Evolutionary conservation across 2,888 invertebrate genomes (phyloP), one percentile per base, ranked within the genome.

Genomic region (Acronicta aceris): DNA sequence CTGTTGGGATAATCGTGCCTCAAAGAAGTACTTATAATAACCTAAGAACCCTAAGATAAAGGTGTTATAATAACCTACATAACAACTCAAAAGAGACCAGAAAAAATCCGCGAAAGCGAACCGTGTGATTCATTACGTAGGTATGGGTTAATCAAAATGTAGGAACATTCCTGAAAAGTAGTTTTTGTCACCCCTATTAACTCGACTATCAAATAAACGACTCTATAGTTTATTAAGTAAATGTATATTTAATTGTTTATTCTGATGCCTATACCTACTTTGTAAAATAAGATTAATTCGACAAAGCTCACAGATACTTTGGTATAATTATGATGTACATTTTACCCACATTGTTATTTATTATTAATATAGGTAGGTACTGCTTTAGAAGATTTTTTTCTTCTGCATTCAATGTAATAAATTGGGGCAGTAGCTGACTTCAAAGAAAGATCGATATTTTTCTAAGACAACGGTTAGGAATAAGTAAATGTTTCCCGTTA

Each of bases 11-110:
- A 55, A 41, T 64, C 59, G 74, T 75, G 79, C 69, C 65, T 53
- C 47, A 48, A 68, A 72, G 33, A 53, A 53, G 58, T 64, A 62
- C 71, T 74, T 77, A 70, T 43, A 66, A 62, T 57, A 65, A 73
- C 73, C 65, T 73, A 70, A 73, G 47, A 63, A 40, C 54, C 59
- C 53, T 71, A 77, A 65, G 30, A 57, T 64, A 64, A 21, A 66
- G 27, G 65, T 71, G 64, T 40, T 47, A 59, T 59, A 21, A 21
- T 21, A 64, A 61, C 43, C n/a, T 67, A 73, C 42, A 25, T 33
- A 54, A 47, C 50, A 77, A 67, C 21, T 38, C 36, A 66, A 43
- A n/a, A 51, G 38, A 54, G 50, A 65, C 54, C 58, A 47, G 36
- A 49, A 17, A 55, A 47, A 50, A 50, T 59, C 47, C 48, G 51